Base-by-base conservation (phyloP, 2,113 vertebrate genomes). In the Hemibagrus wyckioides region DNA sequence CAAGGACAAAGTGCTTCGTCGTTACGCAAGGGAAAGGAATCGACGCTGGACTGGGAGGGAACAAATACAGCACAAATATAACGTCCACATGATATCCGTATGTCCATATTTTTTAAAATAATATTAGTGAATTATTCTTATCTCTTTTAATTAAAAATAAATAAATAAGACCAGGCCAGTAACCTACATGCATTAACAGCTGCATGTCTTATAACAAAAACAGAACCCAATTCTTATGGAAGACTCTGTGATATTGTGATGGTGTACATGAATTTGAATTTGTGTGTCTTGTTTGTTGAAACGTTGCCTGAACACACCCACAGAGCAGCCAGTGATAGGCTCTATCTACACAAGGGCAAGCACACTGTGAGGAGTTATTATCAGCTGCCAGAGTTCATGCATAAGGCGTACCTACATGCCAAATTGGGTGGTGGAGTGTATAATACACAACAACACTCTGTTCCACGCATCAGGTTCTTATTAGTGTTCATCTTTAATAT, bases 321-420 rank as follows among this genome's bases (percentile, higher is more conserved):
- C 50, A 30, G 86, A 77, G 48, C 48, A 54, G 33, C 23, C 71
- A 54, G 81, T 84, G 86, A 89, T 84, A 86, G 87, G 57, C 92
- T 93, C 93, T 94, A 94, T 95, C 93, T 91, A 89, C 36, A 2
- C 69, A 36, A n/a, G 73, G 87, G 81, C 89, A 91, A 93, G 76
- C 87, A 85, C 84, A 83, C 85, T 76, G 80, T 9, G 52, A 30
- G 8, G 76, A 90, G 90, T 93, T 94, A 94, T 95, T 94, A 91
- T 71, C 63, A 59, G 85, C 73, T 67, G 56, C 90, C 94, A 95
- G 92, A 92, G 79, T 9, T 63, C 30, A 59, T 69, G 80, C 36
- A 84, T 71, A 76, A 87, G 92, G 91, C 91, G 88, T 92, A 92
- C 93, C 93, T 94, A 91, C 84, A 83, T 79, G 14, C 89, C 52